Evolutionary conservation across 2,888 invertebrate genomes (phyloP).

Genomic region (Iselma pallidipennis): DNA sequence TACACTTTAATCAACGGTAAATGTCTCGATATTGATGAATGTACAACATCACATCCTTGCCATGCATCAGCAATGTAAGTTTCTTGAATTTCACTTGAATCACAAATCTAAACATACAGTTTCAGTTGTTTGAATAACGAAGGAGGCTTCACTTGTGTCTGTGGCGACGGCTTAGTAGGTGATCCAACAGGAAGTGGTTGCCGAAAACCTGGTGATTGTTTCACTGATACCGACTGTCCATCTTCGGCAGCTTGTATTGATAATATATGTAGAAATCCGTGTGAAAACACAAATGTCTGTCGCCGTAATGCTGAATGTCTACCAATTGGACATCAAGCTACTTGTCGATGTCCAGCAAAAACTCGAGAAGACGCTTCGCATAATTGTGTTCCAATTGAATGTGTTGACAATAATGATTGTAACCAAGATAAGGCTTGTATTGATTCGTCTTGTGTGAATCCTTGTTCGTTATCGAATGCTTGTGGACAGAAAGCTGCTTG

Average conservation of each 20-base stretch:
- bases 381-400: slow-evolving; percentile 76
- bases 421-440: slow-evolving; percentile 72
- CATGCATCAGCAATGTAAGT: slow-evolving; percentile 71
- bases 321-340: slow-evolving; percentile 68
- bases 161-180: slow-evolving; percentile 78
- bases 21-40: slow-evolving; percentile 84
- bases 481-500: slow-evolving; percentile 84
- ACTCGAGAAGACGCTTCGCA: slow-evolving; percentile 76
- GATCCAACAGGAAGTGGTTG: slow-evolving; percentile 77
- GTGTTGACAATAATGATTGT: slow-evolving; percentile 79
- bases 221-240: slow-evolving; percentile 79
- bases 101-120: slow-evolving; percentile 16
- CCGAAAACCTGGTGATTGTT: slow-evolving; percentile 81
- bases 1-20: slow-evolving; percentile 68
- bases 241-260: slow-evolving; percentile 74
- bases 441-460: slow-evolving; percentile 78
- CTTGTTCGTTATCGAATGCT: slow-evolving; percentile 78
- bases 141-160: slow-evolving; percentile 78
- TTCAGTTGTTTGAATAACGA: slow-evolving; percentile 74
- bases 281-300: slow-evolving; percentile 67
- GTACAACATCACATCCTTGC: slow-evolving; percentile 71
- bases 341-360: slow-evolving; percentile 75
- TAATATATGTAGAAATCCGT: slow-evolving; percentile 78
- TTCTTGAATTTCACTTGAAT: neutral
- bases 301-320: slow-evolving; percentile 77